These are phyloP conservation scores for Eumeta japonica DNA, from an alignment of 1,140 invertebrate species.

Conservation along the genomic window DNA sequence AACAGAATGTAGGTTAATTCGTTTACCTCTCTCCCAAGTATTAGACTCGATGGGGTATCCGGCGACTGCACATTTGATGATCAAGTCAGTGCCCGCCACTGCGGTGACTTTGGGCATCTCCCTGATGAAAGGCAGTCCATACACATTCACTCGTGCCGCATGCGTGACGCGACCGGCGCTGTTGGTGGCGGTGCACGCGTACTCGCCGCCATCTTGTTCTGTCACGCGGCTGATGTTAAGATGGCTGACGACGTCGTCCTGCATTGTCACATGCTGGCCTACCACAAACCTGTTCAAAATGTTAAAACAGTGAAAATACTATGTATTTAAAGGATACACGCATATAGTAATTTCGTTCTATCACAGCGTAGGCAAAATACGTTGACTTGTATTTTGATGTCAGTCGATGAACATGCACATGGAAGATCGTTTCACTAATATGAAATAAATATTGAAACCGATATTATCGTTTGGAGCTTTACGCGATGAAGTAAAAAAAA, in stretches of 20 bases:
- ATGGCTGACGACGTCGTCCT: constrained; percentile 91
- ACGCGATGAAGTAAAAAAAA: no score
- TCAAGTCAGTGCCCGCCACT: constrained; percentile 80
- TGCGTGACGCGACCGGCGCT: constrained; percentile 74
- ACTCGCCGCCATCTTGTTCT: constrained; percentile 90
- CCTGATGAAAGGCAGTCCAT: constrained; percentile 84
- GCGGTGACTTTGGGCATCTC: constrained; percentile 89
- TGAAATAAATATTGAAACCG: no score
- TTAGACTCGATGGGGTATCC: constrained; percentile 89
- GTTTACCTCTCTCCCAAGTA: constrained; percentile 83
- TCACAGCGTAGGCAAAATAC: no score
- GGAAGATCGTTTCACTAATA: no score
- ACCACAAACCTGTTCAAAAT: constrained; percentile 70
- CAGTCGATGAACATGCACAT: no score
- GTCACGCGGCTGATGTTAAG: constrained; percentile 88
- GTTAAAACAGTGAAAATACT: background rate
- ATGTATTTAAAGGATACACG: background rate
- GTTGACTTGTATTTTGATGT: background rate
- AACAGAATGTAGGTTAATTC: background rate
- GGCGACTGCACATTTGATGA: constrained; percentile 89
- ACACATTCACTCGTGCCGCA: constrained; percentile 85
- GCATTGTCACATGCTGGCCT: constrained; percentile 86
- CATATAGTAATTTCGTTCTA: background rate
- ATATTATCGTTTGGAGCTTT: no score
- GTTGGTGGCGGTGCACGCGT: constrained; percentile 84